Evolutionary conservation across 2,888 invertebrate genomes (phyloP).

Genomic region (Plagodis dolabraria): DNA sequence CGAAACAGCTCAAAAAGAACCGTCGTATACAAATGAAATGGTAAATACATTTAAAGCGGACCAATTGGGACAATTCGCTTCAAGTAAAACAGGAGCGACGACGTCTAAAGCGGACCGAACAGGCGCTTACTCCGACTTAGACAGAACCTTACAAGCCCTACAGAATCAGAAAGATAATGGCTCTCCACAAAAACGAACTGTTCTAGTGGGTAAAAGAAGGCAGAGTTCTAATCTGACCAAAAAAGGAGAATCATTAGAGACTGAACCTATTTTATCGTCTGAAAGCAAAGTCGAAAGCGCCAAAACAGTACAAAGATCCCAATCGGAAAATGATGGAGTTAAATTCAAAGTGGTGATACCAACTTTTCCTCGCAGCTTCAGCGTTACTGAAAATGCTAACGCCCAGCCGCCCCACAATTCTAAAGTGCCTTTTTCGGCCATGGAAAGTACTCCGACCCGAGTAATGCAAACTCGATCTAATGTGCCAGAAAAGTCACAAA

Average conservation of each 20-base stretch:
- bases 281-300: no score
- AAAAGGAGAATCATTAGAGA: background rate
- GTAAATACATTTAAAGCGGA: background rate
- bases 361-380: background rate
- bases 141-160: conserved; percentile 5
- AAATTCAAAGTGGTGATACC: no score
- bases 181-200: conserved; percentile 1
- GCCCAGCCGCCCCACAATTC: no score
- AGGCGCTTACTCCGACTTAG: conserved; percentile 1
- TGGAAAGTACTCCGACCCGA: no score
- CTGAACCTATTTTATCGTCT: background rate
- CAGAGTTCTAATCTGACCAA: conserved; percentile 1
- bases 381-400: background rate
- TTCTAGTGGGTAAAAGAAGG: conserved; percentile 16
- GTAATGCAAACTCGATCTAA: background rate
- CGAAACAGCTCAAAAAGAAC: background rate
- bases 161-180: background rate
- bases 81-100: no score
- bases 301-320: background rate
- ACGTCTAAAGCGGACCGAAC: conserved; percentile 7
- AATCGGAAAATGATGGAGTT: background rate
- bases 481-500: background rate
- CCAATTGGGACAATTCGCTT: background rate
- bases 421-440: no score
- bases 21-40: background rate